Evolutionary conservation across 2,113 vertebrate species (phyloP), one percentile per base, ranked within the genome.

Genomic region (Caloenas nicobarica): DNA sequence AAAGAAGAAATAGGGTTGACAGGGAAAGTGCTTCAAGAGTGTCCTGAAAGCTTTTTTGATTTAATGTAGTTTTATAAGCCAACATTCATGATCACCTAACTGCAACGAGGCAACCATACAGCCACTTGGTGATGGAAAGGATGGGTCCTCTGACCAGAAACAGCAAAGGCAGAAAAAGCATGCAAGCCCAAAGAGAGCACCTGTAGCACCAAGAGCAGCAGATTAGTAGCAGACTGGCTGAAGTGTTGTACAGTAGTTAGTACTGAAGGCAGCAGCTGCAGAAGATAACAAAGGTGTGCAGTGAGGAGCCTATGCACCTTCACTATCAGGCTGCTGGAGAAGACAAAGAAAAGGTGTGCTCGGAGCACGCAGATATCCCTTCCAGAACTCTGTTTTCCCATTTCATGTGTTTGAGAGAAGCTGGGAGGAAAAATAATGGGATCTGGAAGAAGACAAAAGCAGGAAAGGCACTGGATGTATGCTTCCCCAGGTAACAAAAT

Each of bases 41-140:
- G 13, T 70, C 33, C 46, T 74, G 46, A 28, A 70, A 66, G 25
- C 22, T 70, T 54, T 23, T 54, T 51, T 53, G 13, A 78, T 7
- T 12, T 33, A 69, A 65, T 12, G 10, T 7, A 50, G 24, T 54
- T 81, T 46, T 53, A 57, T 18, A 61, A 48, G 5, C 22, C n/a
- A 77, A 73, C 7, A 28, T 12, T 26, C 0, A 0, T 3, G 24
- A 77, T 29, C 26, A 80, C 2, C 1, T 28, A 53, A 72, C 0
- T 3, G 42, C 38, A 72, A 86, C 57, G 4, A 61, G 24, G 33
- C 21, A 79, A 34, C 10, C 2, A 6, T 18, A 48, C 6, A 53
- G 40, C 14, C 1, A 5, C 23, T n/a, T 16, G 23, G 60, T 19
- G 31, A 48, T 11, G 26, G 50, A 81, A 92, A 73, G 25, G 44